phyloP scores from a whole-genome alignment of 2,113 vertebrate species.

The Haliaeetus leucogaster region DNA sequence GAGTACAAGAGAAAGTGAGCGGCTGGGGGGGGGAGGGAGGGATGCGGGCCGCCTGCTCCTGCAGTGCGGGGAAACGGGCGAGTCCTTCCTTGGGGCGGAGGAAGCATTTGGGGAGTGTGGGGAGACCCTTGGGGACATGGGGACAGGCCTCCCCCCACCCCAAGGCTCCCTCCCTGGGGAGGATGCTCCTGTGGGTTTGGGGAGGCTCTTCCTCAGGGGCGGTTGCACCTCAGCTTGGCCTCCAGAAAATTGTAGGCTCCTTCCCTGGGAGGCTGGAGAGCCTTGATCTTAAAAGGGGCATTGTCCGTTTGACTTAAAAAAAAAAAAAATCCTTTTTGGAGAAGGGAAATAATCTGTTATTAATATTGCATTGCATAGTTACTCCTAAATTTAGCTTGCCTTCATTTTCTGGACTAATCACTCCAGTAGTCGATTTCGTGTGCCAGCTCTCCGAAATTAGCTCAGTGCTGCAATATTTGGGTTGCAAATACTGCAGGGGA shows the following conservation, averaged over 20 bases:
- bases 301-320: not conserved
- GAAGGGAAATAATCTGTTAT: not conserved
- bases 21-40: not conserved
- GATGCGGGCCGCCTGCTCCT: not conserved
- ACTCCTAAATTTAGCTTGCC: constrained; percentile 26
- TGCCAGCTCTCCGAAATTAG: constrained; percentile 27
- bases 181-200: not conserved
- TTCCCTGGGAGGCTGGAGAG: not conserved
- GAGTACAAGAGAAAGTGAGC: constrained; percentile 94
- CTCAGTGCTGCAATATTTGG: constrained; percentile 63
- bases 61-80: constrained; percentile 23
- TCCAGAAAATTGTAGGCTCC: not conserved
- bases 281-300: not conserved
- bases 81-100: not conserved
- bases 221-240: not conserved
- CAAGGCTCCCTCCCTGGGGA: not conserved
- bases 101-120: not conserved
- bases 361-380: not conserved
- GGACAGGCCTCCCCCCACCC: not conserved
- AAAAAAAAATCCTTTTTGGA: not conserved
- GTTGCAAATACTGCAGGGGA: constrained; percentile 52
- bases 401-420: not conserved
- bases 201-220: not conserved
- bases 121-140: not conserved
- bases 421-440: not conserved